These are phyloP conservation scores for Ondatra zibethicus DNA, from an alignment of 2,113 vertebrate species.

Conservation along the genomic window DNA sequence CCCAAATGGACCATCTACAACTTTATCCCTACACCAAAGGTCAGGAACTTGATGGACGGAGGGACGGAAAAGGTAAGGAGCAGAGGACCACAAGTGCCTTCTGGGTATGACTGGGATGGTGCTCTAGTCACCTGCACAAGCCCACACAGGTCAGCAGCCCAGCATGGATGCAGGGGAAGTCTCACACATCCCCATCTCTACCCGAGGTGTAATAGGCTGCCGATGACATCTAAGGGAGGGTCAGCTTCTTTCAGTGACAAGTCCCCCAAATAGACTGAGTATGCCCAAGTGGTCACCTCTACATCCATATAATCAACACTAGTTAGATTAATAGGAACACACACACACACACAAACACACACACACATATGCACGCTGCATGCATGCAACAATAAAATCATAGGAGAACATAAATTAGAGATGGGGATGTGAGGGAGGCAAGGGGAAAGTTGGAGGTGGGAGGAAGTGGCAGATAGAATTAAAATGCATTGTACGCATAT, in stretches of 20 bases:
- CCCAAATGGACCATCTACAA: not conserved
- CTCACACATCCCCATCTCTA: not conserved
- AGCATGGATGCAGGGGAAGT: not conserved
- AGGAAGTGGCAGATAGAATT: too few species aligned
- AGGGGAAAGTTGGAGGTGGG: not conserved
- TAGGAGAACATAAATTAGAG: not conserved
- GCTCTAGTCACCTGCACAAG: not conserved
- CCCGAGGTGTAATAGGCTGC: not conserved
- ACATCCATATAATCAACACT: not conserved
- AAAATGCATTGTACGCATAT: not conserved
- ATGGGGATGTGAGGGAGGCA: too few species aligned
- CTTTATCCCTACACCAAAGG: not conserved
- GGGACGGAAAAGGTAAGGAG: too few species aligned
- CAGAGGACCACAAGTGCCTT: not conserved
- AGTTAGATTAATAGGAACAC: not conserved
- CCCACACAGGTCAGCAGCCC: not conserved
- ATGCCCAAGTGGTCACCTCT: too few species aligned
- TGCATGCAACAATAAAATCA: not conserved
- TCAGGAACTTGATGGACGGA: too few species aligned
- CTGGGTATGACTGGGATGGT: not conserved
- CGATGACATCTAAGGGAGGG: not conserved
- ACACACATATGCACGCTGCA: not conserved
- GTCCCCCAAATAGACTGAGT: not conserved
- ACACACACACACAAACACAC: not conserved
- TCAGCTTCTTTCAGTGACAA: not conserved